Percentiles rank a stretch among this genome's conserved stretches.
Evolutionary conservation across 2,888 invertebrate species (phyloP).

Genomic region (Auanema freiburgensis): DNA sequence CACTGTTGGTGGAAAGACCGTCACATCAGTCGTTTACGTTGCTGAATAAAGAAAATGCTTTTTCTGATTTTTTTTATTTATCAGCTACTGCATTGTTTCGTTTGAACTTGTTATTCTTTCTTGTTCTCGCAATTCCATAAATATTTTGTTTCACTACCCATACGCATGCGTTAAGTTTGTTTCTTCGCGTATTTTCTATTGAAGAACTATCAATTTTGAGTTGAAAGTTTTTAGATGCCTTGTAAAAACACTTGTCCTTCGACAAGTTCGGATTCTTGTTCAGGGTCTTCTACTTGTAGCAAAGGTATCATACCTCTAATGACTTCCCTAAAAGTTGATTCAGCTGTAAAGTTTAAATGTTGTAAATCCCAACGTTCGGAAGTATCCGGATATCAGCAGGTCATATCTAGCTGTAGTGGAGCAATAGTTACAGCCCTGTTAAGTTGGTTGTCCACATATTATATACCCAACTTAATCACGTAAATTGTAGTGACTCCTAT

Average conservation of each 20-base stretch:
- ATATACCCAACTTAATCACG: neutral
- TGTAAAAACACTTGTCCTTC: too few relatives aligned
- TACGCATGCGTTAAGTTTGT: too few relatives aligned
- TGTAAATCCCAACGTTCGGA: neutral
- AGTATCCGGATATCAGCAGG: conserved; percentile 33
- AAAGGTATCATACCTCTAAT: too few relatives aligned
- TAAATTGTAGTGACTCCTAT: conserved; percentile 77
- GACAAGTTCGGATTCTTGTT: too few relatives aligned
- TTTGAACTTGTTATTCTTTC: neutral
- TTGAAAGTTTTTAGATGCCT: too few relatives aligned
- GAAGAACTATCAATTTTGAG: too few relatives aligned
- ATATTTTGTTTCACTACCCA: too few relatives aligned
- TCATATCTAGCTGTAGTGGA: conserved; percentile 47
- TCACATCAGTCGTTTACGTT: conserved; percentile 34
- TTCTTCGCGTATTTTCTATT: too few relatives aligned
- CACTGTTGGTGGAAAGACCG: conserved; percentile 12
- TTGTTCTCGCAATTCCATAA: neutral
- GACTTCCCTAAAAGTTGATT: neutral
- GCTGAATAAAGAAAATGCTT: conserved; percentile 27
- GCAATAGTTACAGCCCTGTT: conserved; percentile 52
- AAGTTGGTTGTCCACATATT: conserved; percentile 31
- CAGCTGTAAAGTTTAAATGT: neutral
- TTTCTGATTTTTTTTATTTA: neutral
- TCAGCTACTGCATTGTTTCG: neutral
- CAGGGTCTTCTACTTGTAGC: too few relatives aligned